Conservation (phyloP, 2,797 vertebrate species). For the Thalassophryne amazonica region DNA sequence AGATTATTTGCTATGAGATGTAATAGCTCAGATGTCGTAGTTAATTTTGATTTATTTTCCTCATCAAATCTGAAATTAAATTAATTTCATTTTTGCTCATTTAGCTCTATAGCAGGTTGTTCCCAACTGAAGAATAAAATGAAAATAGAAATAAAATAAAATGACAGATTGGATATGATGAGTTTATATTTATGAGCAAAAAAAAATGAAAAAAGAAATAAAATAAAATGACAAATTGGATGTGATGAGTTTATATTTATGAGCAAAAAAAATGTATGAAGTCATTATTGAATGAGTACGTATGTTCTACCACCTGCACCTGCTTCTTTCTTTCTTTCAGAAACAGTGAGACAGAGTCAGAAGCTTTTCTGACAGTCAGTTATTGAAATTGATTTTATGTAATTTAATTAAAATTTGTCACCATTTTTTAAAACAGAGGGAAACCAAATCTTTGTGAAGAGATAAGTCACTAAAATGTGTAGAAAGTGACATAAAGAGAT, state of each 20-base stretch:
- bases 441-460: too few relatives aligned
- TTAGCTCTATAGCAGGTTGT: constrained; percentile 11
- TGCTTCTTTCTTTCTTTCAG: background rate
- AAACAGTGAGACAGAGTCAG: background rate
- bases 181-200: constrained; percentile 15
- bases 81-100: background rate
- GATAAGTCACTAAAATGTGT: too few relatives aligned
- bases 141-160: too few relatives aligned
- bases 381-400: too few relatives aligned
- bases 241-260: too few relatives aligned
- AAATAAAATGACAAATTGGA: too few relatives aligned
- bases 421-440: too few relatives aligned
- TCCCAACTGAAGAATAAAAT: constrained; percentile 8
- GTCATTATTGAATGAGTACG: background rate
- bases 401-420: too few relatives aligned
- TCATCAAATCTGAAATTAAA: constrained; percentile 12
- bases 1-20: background rate
- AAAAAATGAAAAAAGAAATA: too few relatives aligned
- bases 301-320: background rate
- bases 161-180: too few relatives aligned
- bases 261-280: background rate
- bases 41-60: constrained; percentile 7
- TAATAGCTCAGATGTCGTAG: background rate
- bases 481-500: too few relatives aligned
- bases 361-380: too few relatives aligned